Evolutionary conservation across 2,888 invertebrate species (phyloP), one percentile per base, ranked within the genome.

Genomic region (Ichneumoninae sp.): DNA sequence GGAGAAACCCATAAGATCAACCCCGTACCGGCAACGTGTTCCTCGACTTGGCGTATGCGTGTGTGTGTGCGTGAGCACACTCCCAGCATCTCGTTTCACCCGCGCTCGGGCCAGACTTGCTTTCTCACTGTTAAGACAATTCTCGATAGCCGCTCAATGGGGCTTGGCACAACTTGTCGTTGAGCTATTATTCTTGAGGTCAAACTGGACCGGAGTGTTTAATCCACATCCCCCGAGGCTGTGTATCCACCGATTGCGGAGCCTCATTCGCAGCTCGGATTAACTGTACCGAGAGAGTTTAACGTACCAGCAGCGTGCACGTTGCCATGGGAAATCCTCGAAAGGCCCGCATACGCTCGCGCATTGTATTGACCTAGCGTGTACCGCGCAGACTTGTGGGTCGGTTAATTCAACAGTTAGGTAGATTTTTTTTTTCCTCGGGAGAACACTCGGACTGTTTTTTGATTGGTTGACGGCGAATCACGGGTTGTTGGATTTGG

Each of bases 1-100:
- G 69, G 74, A 89, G 88, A 88, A 91, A 84, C 81, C 89, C 90
- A 88, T 88, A 91, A 90, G 89, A 91, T 89, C 89, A 88, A 89
- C 89, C 90, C 89, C 83, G 87, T 85, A 75, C 70, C 77, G 79
- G 69, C 52, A 87, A 87, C 83, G 92, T 92, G 91, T 26, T 26
- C 26, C 57, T 22, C 3, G 57, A 8, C 57, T 22, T 4, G 30
- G 4, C 54, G 7, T 4, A 1, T 7, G 5, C 6, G 33, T 6
- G 33, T 1, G 33, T 40, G 40, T 40, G 40, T 40, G 7, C 26
- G 22, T 54, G 22, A 33, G 47, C 60, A 75, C 26, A 57, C 57
- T 57, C 10, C 4, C 19, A 6, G 57, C 57, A 2, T 22, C 26
- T 57, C 26, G 57, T 13, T 57, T 57, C 22, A 57, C 22, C 57